A percentile compares a stretch with the other conserved stretches of the same genome.
These are phyloP conservation scores for Hafferia zeledoni DNA, from an alignment of 2,797 vertebrate species.

Conservation along the genomic window DNA sequence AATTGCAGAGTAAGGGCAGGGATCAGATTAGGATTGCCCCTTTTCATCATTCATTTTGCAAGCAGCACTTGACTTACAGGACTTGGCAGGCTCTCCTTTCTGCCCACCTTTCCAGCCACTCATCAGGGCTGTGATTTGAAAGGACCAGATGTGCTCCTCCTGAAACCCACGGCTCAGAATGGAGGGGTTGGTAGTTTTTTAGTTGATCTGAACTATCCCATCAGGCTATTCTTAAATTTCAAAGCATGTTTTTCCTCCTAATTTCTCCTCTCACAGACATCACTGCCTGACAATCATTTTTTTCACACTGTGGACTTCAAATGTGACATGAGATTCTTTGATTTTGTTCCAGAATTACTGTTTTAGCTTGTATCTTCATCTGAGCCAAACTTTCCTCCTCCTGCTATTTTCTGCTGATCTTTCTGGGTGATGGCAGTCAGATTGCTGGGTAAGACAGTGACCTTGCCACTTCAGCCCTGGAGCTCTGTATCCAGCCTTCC, in stretches of 20 bases:
- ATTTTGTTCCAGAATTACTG: neutral
- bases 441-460: neutral
- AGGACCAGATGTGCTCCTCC: neutral
- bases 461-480: neutral
- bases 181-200: neutral
- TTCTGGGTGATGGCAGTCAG: neutral
- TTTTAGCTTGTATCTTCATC: neutral
- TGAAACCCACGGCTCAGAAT: neutral
- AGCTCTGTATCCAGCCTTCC: neutral
- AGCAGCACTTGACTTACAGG: neutral
- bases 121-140: neutral
- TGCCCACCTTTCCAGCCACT: constrained; percentile 45
- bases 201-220: neutral
- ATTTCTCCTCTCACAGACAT: neutral
- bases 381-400: neutral
- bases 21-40: constrained; percentile 43
- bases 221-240: neutral
- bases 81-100: constrained; percentile 36
- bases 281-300: neutral
- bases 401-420: neutral
- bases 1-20: constrained; percentile 40
- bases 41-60: constrained; percentile 51
- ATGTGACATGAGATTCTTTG: neutral
- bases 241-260: neutral
- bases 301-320: neutral